phyloP scores from a whole-genome alignment of 1,140 invertebrate species.

The Helicoverpa armigera region DNA sequence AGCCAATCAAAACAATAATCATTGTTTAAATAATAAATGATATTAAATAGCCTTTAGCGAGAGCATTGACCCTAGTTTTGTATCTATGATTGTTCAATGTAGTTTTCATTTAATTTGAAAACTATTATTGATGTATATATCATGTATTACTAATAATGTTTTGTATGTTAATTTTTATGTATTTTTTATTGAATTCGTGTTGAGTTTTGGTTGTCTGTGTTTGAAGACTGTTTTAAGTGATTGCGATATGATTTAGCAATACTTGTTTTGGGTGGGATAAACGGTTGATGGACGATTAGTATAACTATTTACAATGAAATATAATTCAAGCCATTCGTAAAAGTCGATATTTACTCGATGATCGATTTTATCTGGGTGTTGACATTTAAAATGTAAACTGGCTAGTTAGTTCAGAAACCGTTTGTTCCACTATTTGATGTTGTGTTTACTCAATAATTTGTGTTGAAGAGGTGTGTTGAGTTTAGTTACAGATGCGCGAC shows the following conservation, averaged over 20 bases:
- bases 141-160: constrained; percentile 24
- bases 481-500: constrained; percentile 49
- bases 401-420: not conserved
- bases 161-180: constrained; percentile 47
- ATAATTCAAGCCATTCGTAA: not conserved
- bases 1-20: constrained; percentile 34
- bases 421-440: not conserved
- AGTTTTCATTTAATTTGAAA: constrained; percentile 77
- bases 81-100: constrained; percentile 69
- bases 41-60: constrained; percentile 56
- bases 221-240: constrained; percentile 55
- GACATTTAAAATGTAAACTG: not conserved
- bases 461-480: constrained; percentile 46
- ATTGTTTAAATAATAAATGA: constrained; percentile 32
- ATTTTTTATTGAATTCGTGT: constrained; percentile 54
- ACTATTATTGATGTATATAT: constrained; percentile 70
- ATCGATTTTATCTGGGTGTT: not conserved
- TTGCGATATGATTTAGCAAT: constrained; percentile 50
- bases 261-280: constrained; percentile 32
- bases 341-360: too few relatives aligned
- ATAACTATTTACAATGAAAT: not conserved
- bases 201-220: constrained; percentile 56
- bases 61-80: constrained; percentile 50
- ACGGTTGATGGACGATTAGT: not conserved
- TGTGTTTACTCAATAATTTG: constrained; percentile 43